Percentiles rank a stretch among this genome's conserved stretches.
phyloP scores from a whole-genome alignment of 2,888 invertebrate species.

The Stenoptilia bipunctidactyla region DNA sequence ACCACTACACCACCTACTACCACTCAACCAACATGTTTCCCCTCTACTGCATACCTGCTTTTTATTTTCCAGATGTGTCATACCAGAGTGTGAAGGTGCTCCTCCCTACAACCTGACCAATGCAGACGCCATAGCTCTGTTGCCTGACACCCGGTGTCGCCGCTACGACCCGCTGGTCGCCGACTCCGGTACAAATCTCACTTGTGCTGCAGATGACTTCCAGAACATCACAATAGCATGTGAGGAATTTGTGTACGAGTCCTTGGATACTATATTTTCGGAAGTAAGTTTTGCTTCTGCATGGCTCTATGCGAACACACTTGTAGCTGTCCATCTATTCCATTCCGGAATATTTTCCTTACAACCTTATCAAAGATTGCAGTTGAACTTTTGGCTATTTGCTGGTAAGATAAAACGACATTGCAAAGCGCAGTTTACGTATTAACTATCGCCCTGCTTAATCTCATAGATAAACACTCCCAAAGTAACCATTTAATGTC shows the following conservation, averaged over 20 bases:
- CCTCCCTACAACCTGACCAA: conserved; percentile 21
- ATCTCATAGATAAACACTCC: no score
- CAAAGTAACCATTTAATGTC: no score
- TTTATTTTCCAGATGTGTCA: conserved; percentile 53
- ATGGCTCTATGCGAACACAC: background rate
- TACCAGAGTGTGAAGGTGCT: conserved; percentile 66
- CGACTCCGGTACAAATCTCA: conserved; percentile 21
- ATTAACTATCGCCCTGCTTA: no score
- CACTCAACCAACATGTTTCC: no score
- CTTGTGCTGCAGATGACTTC: conserved; percentile 17
- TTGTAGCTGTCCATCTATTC: no score
- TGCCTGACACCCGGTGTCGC: conserved; percentile 23
- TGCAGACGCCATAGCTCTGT: conserved; percentile 27
- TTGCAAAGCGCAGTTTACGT: no score
- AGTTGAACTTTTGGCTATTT: no score
- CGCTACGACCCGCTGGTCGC: conserved; percentile 25
- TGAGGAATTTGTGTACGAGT: conserved; percentile 36
- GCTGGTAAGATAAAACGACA: no score
- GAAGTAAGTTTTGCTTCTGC: conserved; percentile 29
- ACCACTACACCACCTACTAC: no score
- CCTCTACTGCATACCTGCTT: no score
- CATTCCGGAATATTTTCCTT: no score
- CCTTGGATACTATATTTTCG: conserved; percentile 39
- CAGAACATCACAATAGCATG: conserved; percentile 35
- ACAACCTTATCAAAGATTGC: no score